These are phyloP conservation scores for Acleris laterana DNA, from an alignment of 2,888 invertebrate genomes.

Conservation along the genomic window DNA sequence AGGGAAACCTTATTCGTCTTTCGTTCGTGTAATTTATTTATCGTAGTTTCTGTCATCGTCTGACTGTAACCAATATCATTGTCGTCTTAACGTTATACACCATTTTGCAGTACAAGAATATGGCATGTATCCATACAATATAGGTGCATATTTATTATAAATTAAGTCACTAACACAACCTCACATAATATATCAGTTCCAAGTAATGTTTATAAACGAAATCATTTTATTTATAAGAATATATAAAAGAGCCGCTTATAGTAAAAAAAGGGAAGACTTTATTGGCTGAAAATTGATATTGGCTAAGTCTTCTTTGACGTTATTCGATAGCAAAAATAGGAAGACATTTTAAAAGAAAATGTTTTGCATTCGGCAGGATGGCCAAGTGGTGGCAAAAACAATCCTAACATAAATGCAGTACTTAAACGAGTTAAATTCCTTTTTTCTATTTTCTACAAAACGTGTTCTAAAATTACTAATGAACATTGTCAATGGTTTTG, in stretches of 20 bases:
- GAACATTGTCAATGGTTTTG: constrained; percentile 10
- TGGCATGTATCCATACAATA: background rate
- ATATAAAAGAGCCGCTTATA: background rate
- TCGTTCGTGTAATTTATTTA: constrained; percentile 25
- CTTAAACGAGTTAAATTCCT: background rate
- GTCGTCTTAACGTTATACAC: background rate
- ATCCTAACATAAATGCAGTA: constrained; percentile 53
- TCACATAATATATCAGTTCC: background rate
- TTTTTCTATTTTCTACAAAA: constrained; percentile 8
- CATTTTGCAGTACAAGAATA: background rate
- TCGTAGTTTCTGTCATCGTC: constrained; percentile 20
- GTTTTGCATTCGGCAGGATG: constrained; percentile 24
- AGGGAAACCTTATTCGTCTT: constrained; percentile 9
- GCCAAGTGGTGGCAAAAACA: constrained; percentile 55
- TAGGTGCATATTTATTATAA: background rate
- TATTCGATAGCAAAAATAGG: constrained; percentile 29
- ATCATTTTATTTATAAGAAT: background rate
- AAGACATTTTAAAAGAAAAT: constrained; percentile 34
- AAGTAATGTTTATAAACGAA: background rate
- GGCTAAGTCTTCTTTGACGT: constrained; percentile 8
- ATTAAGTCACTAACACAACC: constrained; percentile 13
- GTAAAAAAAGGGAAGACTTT: constrained; percentile 3
- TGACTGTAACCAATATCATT: constrained; percentile 25
- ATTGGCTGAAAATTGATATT: constrained; percentile 19
- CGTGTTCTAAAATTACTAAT: constrained; percentile 2